Evolutionary conservation across 2,888 invertebrate genomes (phyloP).

Genomic region (Ophioninae sp.): DNA sequence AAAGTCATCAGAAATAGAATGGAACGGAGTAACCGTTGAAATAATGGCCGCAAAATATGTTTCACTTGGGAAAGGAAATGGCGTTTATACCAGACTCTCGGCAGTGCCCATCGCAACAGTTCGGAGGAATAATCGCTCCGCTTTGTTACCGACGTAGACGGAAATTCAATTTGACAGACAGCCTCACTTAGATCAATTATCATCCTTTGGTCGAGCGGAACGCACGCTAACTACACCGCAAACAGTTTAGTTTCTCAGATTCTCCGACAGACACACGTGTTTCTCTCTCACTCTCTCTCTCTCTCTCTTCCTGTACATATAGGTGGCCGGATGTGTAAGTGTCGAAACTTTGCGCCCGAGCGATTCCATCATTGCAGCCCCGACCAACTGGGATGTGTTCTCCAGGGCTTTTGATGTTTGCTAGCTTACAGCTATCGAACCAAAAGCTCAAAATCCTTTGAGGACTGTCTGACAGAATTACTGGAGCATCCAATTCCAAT

Average conservation of each 20-base stretch:
- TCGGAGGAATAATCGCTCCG: constrained; percentile 63
- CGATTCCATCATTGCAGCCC: constrained; percentile 35
- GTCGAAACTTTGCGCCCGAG: constrained; percentile 24
- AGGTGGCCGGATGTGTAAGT: background rate
- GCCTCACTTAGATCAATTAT: constrained; percentile 68
- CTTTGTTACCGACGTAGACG: constrained; percentile 64
- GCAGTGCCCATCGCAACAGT: background rate
- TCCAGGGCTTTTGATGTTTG: constrained; percentile 30
- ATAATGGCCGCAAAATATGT: background rate
- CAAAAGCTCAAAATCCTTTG: constrained; percentile 68
- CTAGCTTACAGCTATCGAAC: constrained; percentile 25
- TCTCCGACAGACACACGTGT: background rate
- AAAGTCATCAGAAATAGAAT: background rate
- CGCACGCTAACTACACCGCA: constrained; percentile 52
- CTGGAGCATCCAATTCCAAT: constrained; percentile 64
- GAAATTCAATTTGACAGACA: constrained; percentile 67
- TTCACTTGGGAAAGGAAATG: background rate
- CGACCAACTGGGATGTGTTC: constrained; percentile 14
- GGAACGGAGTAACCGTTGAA: background rate
- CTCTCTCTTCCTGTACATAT: background rate
- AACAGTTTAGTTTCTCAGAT: constrained; percentile 23
- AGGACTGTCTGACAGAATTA: constrained; percentile 59
- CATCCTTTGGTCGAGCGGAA: constrained; percentile 44
- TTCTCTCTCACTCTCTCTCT: background rate
- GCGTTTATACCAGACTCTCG: constrained; percentile 3